phyloP scores from a whole-genome alignment of 1,140 invertebrate genomes.

The Eufriesea mexicana region DNA sequence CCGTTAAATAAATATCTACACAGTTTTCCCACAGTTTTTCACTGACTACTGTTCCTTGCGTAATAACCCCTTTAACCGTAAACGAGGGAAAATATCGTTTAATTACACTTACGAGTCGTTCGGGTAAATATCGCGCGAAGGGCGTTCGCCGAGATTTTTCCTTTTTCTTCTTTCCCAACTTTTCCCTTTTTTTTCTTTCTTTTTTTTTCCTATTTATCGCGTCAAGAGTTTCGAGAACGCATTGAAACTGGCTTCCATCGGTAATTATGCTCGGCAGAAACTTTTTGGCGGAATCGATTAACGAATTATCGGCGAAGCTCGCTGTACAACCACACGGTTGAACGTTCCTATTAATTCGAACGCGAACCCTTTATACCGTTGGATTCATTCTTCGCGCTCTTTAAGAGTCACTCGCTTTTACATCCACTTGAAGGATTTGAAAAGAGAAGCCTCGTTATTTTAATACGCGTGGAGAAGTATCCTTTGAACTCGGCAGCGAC shows the following conservation, averaged over 20 bases:
- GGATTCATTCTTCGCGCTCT: background rate
- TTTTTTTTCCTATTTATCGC: background rate
- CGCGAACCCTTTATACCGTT: background rate
- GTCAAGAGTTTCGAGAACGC: background rate
- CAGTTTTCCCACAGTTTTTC: too few relatives aligned
- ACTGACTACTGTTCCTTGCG: too few relatives aligned
- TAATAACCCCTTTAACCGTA: too few relatives aligned
- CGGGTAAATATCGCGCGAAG: background rate
- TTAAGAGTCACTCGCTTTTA: background rate
- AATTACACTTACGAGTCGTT: background rate
- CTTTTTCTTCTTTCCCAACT: background rate
- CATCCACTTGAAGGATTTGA: too few relatives aligned
- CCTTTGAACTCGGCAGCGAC: background rate
- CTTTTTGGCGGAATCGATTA: background rate
- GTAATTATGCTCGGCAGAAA: background rate
- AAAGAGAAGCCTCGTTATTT: conserved; percentile 4
- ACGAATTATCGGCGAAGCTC: background rate
- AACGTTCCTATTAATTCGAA: background rate
- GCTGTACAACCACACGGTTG: background rate
- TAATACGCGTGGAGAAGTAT: background rate
- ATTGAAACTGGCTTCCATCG: background rate
- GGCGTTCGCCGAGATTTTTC: background rate
- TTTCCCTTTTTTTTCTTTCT: too few relatives aligned
- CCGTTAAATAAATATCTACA: too few relatives aligned
- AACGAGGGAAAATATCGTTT: background rate